Evolutionary conservation across 2,888 invertebrate species (phyloP), one percentile per base, ranked within the genome.

Genomic region (Scaptomyza parva): DNA sequence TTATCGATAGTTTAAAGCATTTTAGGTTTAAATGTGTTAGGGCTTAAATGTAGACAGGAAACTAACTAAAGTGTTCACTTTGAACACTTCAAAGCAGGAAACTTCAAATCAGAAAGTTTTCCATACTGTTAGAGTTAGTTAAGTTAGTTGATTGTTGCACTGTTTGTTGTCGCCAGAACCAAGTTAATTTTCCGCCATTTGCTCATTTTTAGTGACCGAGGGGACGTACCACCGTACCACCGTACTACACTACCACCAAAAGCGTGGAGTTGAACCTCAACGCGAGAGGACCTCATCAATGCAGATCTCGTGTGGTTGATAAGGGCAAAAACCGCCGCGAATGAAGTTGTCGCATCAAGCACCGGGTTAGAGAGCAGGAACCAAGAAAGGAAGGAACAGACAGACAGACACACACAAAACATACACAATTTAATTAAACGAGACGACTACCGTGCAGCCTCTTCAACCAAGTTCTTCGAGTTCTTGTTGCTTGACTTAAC

Each of bases 401-500:
- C 6, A 9, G 5, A n/a, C 1, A 17, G 18, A 18, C 18, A 30
- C 37, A 63, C 62, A 50, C 44, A 70, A 62, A 85, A 83, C 82
- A 85, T 87, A 85, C 86, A 83, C 82, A 83, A 83, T 83, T 83
- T 83, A 83, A 83, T 83, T 83, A 83, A 83, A 85, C 63, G 82
- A 65, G 60, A 57, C 62, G 82, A 82, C 82, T 82, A 83, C 88
- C 68, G 82, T 76, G 70, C 76, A 66, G 61, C 37, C 28, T 33
- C 28, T 12, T 2, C 47, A n/a, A n/a, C n/a, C n/a, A n/a, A n/a
- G n/a, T 30, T 7, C 6, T 6, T 20, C 11, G 11, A 3, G 9
- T 1, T 35, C 33, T 37, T 1, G 1, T 37, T n/a, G n/a, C n/a
- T n/a, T 17, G 9, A 51, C 35, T 57, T 68, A 73, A 54, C 70